phyloP scores from a whole-genome alignment of 2,113 vertebrate genomes.

The Ursus arctos region DNA sequence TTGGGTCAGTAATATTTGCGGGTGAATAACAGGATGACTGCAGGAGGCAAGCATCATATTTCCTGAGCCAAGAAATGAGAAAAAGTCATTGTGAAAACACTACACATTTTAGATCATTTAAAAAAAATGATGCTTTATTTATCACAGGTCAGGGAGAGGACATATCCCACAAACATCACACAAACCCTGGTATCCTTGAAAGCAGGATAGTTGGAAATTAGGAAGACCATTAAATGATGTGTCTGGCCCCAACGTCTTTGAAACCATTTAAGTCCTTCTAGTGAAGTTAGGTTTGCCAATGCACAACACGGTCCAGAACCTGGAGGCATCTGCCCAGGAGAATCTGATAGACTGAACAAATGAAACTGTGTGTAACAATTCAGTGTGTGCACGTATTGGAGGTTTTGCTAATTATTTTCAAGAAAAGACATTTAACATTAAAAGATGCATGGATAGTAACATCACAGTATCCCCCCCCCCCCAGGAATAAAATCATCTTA shows the following conservation, averaged over 20 bases:
- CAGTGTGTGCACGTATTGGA: not conserved
- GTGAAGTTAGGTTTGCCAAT: not conserved
- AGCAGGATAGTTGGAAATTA: not conserved
- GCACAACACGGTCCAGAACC: not conserved
- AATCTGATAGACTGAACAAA: not conserved
- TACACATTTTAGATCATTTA: constrained; percentile 1
- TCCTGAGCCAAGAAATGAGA: constrained; percentile 22
- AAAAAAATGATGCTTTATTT: not conserved
- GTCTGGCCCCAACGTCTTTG: not conserved
- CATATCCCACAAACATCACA: not conserved
- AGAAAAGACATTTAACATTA: not conserved
- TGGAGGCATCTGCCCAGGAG: not conserved
- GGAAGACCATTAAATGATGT: not conserved
- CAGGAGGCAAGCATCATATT: constrained; percentile 47
- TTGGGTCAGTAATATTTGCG: not conserved
- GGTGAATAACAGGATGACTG: not conserved
- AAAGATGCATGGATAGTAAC: not conserved
- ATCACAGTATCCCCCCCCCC: not conserved
- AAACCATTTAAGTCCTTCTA: not conserved
- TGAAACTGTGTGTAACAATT: not conserved
- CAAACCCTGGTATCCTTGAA: not conserved
- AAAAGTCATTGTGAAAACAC: constrained; percentile 43
- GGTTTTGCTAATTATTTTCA: not conserved
- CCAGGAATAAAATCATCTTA: not conserved
- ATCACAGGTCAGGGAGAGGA: constrained; percentile 22